These are phyloP conservation scores for Apotomis capreana DNA, from an alignment of 2,888 invertebrate genomes.

Conservation along the genomic window DNA sequence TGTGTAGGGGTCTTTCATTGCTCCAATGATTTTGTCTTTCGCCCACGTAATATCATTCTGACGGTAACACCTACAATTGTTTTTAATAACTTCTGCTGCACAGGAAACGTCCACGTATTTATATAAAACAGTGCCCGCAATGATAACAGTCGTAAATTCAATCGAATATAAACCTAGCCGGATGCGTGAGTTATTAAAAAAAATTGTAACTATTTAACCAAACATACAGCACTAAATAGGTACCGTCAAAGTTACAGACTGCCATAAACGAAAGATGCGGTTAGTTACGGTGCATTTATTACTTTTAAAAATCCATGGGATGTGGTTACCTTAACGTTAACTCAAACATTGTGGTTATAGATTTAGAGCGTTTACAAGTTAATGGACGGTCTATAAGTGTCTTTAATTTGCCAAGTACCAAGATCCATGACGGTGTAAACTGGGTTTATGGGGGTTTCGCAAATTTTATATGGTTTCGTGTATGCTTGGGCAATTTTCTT, in stretches of 20 bases:
- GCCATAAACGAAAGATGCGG: conserved; percentile 66
- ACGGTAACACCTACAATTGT: conserved; percentile 68
- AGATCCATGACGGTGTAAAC: conserved; percentile 42
- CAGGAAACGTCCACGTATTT: conserved; percentile 79
- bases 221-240: conserved; percentile 66
- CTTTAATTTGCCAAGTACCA: conserved; percentile 41
- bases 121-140: conserved; percentile 79
- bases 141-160: conserved; percentile 82
- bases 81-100: conserved; percentile 74
- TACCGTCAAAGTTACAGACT: conserved; percentile 58
- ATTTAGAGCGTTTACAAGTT: conserved; percentile 50
- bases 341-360: conserved; percentile 63
- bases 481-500: conserved; percentile 43
- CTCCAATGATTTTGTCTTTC: no score
- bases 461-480: conserved; percentile 52
- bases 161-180: conserved; percentile 79
- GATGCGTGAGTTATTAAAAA: conserved; percentile 77
- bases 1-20: no score
- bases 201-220: conserved; percentile 71
- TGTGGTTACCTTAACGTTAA: conserved; percentile 68
- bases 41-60: conserved; percentile 17
- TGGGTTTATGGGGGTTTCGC: conserved; percentile 58
- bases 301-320: conserved; percentile 69
- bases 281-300: conserved; percentile 69
- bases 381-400: conserved; percentile 4